Percentiles rank a stretch among this genome's conserved stretches.
phyloP scores from a whole-genome alignment of 1,140 invertebrate genomes.

The Heterodera schachtii region DNA sequence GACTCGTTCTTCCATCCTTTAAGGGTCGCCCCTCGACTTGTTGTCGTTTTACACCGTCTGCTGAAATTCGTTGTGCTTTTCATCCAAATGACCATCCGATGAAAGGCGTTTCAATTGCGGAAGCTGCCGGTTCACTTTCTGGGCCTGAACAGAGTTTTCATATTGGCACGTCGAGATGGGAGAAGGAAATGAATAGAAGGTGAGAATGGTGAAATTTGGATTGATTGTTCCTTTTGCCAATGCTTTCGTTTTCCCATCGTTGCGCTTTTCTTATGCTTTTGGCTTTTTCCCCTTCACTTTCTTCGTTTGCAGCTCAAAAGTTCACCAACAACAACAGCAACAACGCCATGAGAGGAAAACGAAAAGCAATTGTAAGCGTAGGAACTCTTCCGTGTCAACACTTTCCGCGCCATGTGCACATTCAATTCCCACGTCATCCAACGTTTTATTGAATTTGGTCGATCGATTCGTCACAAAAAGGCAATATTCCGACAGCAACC shows the following conservation, averaged over 20 bases:
- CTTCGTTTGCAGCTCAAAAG: not conserved
- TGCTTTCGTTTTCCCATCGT: too few species aligned
- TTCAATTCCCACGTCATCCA: conserved; percentile 6
- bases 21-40: not conserved
- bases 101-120: not conserved
- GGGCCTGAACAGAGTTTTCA: not conserved
- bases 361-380: not conserved
- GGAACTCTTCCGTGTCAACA: not conserved
- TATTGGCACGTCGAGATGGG: not conserved
- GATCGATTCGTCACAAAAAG: conserved; percentile 11
- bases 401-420: conserved; percentile 7
- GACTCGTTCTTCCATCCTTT: not conserved
- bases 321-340: not conserved
- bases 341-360: not conserved
- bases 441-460: conserved; percentile 5
- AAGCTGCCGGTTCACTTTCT: not conserved
- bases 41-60: not conserved
- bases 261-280: too few species aligned
- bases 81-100: not conserved
- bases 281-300: not conserved
- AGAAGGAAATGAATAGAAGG: not conserved
- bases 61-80: not conserved
- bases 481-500: conserved; percentile 24
- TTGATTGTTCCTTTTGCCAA: too few species aligned
- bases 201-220: not conserved